Base-by-base conservation (phyloP, 2,888 invertebrate genomes). In the Podotricha telesiphe region DNA sequence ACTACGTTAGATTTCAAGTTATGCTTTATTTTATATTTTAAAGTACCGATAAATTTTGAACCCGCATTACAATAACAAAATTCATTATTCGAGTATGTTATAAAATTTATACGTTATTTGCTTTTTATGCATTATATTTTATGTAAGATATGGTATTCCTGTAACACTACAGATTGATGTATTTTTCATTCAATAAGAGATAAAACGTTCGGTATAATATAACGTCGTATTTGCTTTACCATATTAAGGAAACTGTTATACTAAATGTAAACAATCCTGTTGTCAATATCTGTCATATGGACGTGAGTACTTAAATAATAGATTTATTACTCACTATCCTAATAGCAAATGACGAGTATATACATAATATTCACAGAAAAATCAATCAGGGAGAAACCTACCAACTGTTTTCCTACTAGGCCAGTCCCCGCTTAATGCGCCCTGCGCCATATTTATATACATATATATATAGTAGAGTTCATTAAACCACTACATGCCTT, bases 321-420 rank as follows among this genome's bases (percentile, higher is more conserved):
- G 2, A 42, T 42, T 13, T 42, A 42, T 42, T 28, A 6, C 2
- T 28, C 28, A 28, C 28, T 28, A 4, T 28, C 4, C 8, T 8
- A 15, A 17, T 17, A 37, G 34, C 17, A 47, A 34, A 55, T 5
- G 10, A 20, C 48, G 19, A 2, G 7, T 3, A 20, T 48, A 19
- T 20, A 37, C 1, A 6, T 34, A 28, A 28, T 17, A 37, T 17
- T 7, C 22, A 58, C 20, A 17, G 51, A 42, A 67, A 70, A 67
- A 70, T 70, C 69, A 63, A 70, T 70, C 62, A 15, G 37, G 28
- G 40, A 20, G 69, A 70, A 70, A 47, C 67, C 67, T 51, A 37
- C 22, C 20, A 70, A 70, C 50, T 67, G 63, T 63, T 62, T 40
- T 53, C 28, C 47, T 67, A 45, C 59, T 59, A 59, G 59, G 47